Percentiles rank a stretch among this genome's conserved stretches.
phyloP scores from a whole-genome alignment of 2,113 vertebrate genomes.

The Nibea coibor region DNA sequence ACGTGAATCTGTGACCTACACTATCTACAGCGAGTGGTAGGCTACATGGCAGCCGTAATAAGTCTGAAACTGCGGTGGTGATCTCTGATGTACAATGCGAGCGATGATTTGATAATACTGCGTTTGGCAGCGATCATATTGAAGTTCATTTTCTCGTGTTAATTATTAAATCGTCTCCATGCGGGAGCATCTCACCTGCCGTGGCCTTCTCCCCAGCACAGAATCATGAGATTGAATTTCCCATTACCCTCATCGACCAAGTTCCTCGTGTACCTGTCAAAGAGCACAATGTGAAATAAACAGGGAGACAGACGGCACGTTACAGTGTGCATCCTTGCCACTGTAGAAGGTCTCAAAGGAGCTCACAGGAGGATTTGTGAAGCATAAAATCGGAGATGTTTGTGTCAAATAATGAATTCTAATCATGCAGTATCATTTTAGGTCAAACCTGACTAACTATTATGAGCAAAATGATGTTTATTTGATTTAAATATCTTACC shows the following conservation, averaged over 20 bases:
- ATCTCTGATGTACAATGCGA: not conserved
- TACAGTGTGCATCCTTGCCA: not conserved
- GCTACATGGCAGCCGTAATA: not conserved
- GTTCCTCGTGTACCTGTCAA: slow-evolving; percentile 94
- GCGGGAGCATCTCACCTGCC: slow-evolving; percentile 88
- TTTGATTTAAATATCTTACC: not conserved
- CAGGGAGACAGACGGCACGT: not conserved
- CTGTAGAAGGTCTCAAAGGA: not conserved
- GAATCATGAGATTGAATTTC: slow-evolving; percentile 97
- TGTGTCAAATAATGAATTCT: not conserved
- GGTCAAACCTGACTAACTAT: no score
- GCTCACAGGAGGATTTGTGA: not conserved
- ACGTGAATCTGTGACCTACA: not conserved
- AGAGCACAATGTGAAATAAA: slow-evolving; percentile 2
- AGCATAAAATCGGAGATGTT: not conserved
- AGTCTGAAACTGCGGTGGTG: not conserved
- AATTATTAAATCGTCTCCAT: not conserved
- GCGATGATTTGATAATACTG: not conserved
- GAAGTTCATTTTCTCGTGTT: not conserved
- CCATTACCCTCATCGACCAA: slow-evolving; percentile 95
- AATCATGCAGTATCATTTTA: not conserved
- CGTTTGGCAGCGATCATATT: not conserved
- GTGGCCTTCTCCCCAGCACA: slow-evolving; percentile 99
- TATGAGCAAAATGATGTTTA: not conserved
- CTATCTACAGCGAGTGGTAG: not conserved